Conservation (phyloP, 2,797 vertebrate genomes). For the Cynopterus sphinx region DNA sequence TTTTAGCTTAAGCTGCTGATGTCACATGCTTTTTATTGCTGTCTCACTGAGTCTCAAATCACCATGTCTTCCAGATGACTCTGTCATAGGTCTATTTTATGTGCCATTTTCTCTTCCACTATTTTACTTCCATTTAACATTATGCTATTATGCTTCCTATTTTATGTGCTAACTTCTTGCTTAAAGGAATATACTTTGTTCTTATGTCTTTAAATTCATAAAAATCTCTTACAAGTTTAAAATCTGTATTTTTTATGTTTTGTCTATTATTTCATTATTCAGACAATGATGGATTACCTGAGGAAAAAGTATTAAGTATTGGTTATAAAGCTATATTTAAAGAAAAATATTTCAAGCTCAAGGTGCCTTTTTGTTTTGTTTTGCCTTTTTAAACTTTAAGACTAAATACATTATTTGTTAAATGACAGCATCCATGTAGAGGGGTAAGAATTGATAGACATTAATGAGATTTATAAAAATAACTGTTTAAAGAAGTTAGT, state of each 20-base stretch:
- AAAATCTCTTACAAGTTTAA: constrained; percentile 1
- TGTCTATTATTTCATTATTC: background rate
- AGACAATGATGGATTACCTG: background rate
- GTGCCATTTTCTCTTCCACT: background rate
- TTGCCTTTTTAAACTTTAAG: background rate
- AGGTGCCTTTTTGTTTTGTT: background rate
- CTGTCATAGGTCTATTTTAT: background rate
- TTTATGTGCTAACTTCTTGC: background rate
- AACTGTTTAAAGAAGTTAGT: background rate
- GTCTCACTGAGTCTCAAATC: background rate
- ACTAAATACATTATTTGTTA: background rate
- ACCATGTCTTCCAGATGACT: background rate
- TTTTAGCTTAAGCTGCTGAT: background rate
- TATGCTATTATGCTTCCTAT: background rate
- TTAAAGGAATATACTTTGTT: constrained; percentile 17
- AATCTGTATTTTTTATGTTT: constrained; percentile 15
- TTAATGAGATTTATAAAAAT: background rate
- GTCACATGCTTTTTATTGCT: background rate
- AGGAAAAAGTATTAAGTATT: background rate
- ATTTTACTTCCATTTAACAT: background rate
- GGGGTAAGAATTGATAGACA: background rate
- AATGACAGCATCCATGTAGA: background rate
- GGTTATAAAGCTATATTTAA: background rate
- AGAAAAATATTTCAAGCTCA: background rate
- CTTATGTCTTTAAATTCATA: constrained; percentile 26